phyloP scores from a whole-genome alignment of 2,888 invertebrate species.

The Mesoligia furuncula region DNA sequence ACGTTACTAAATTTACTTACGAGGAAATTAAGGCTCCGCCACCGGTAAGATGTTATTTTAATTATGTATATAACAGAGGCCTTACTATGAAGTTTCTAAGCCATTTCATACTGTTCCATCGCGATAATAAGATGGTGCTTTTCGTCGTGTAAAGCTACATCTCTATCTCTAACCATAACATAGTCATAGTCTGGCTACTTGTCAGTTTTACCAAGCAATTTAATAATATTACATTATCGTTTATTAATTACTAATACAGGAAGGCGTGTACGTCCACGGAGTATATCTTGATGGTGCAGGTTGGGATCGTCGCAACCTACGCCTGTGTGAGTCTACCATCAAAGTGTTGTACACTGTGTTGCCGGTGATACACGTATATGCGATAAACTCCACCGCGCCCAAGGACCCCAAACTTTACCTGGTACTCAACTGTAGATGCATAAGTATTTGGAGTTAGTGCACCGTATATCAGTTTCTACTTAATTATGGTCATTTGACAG shows the following conservation, averaged over 20 bases:
- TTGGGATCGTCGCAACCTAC: constrained; percentile 94
- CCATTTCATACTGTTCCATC: neutral
- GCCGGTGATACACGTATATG: constrained; percentile 95
- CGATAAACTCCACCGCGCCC: constrained; percentile 93
- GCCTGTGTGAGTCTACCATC: constrained; percentile 94
- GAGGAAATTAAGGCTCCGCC: constrained; percentile 94
- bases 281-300: constrained; percentile 96
- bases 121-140: neutral
- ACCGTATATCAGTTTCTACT: neutral
- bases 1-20: constrained; percentile 92
- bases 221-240: neutral
- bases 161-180: neutral
- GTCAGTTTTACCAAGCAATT: neutral
- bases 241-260: constrained; percentile 83
- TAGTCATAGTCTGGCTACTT: neutral
- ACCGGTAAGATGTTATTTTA: constrained; percentile 78
- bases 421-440: constrained; percentile 77
- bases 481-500: constrained; percentile 78
- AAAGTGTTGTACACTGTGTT: constrained; percentile 95
- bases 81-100: neutral
- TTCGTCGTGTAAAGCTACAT: neutral
- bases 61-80: neutral
- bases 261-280: constrained; percentile 96
- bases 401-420: constrained; percentile 94
- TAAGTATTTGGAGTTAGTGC: neutral